Evolutionary conservation across 2,113 vertebrate genomes (phyloP), one percentile per base, ranked within the genome.

Genomic region (Myocastor coypus): DNA sequence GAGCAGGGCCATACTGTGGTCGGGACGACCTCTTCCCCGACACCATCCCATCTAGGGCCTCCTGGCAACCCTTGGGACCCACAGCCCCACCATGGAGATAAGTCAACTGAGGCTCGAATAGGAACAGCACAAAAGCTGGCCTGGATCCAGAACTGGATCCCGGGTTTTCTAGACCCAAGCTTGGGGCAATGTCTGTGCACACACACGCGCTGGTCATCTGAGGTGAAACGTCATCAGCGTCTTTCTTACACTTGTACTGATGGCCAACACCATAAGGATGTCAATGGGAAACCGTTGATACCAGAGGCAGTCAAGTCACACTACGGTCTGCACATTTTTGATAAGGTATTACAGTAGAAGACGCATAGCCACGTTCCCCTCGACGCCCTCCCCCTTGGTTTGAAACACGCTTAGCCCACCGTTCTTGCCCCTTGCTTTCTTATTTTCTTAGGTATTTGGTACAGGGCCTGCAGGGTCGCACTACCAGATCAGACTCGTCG

Each of bases 101-200:
- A 52, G 78, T 20, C 83, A 71, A 11, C 57, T 3, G 42, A 95
- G 19, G 77, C 84, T 94, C 55, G 13, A 9, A 61, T 24, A 86
- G 61, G 8, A 7, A 26, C 30, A 0, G 64, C 42, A 28, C 34
- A 32, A 6, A 57, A 84, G 16, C 61, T 28, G 22, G 34, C 1
- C 6, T 1, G 19, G 66, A 34, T 63, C 30, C 64, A 69, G 46
- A 85, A 82, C 30, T 19, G 26, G 73, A 28, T 3, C 22, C 52
- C 17, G 57, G 40, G 57, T 80, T 80, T 92, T 61, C 92, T 87
- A 90, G 94, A 46, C 37, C 63, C 83, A 91, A 55, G 22, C n/a
- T 50, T 10, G 46, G 37, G 19, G 34, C 24, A 50, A 37, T 50
- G 30, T 71, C 55, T n/a, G 59, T 1, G 46, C 16, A 64, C 2